phyloP scores from a whole-genome alignment of 2,888 invertebrate genomes.

The Plagodis pulveraria region DNA sequence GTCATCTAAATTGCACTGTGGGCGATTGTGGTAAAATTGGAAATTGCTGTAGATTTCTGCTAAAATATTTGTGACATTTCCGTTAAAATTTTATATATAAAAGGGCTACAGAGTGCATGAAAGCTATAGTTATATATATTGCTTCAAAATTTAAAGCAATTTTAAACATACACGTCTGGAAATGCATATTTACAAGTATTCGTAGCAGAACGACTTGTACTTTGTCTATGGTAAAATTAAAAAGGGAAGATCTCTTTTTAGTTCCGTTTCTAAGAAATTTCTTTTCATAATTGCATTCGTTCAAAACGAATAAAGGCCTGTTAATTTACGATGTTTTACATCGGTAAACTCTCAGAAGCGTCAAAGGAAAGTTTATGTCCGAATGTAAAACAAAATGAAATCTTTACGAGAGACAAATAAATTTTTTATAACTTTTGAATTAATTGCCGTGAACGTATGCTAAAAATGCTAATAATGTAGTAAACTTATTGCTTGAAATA shows the following conservation, averaged over 20 bases:
- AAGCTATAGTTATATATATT: too few species aligned
- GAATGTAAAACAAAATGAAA: constrained; percentile 28
- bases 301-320: background rate
- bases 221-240: too few species aligned
- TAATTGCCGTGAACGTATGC: constrained; percentile 23
- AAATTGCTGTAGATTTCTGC: constrained; percentile 18
- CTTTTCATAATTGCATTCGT: background rate
- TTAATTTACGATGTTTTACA: constrained; percentile 21
- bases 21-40: constrained; percentile 29
- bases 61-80: too few species aligned
- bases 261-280: background rate
- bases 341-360: constrained; percentile 25
- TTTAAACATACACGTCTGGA: too few species aligned
- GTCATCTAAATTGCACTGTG: constrained; percentile 34
- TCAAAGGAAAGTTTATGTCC: constrained; percentile 28
- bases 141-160: too few species aligned
- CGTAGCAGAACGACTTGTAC: too few species aligned
- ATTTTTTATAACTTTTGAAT: constrained; percentile 22
- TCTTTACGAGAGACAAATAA: constrained; percentile 23
- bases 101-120: too few species aligned
- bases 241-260: background rate
- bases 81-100: too few species aligned
- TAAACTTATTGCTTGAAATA: constrained; percentile 1
- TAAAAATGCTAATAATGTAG: constrained; percentile 10
- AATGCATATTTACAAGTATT: too few species aligned